Evolutionary conservation across 1,140 invertebrate genomes (phyloP), one percentile per base, ranked within the genome.

Genomic region (Anadara kagoshimensis): DNA sequence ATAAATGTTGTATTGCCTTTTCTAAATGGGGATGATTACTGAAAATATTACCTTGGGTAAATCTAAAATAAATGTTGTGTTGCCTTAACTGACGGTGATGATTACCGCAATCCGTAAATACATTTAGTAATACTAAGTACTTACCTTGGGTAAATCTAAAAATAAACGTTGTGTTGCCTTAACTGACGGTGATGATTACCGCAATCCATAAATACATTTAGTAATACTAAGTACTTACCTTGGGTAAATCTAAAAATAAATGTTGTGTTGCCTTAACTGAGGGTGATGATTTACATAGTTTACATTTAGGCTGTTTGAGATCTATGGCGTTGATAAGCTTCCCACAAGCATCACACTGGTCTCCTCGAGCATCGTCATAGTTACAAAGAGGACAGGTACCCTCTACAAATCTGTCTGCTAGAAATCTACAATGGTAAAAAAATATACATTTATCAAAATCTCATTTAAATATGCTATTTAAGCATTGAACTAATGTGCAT

Each of bases 321-420:
- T 99, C 98, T 0, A 94, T 93, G 0, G 98, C 96, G 90, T 99
- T 99, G 26, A 99, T 94, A 5, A 99, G 91, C 86, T 98, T 97
- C 1, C 97, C 96, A 89, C 98, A 99, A 76, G 94, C 95, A 90
- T 99, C 98, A 89, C 98, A 99, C 88, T 99, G 98, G 91, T 99
- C 98, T 3, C 98, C 98, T 45, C 98, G 91, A 14, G 98, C 98
- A 87, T 97, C 95, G 79, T 95, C 94, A 90, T 96, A 99, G 12
- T 91, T 91, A 90, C 98, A 99, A 84, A 95, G 92, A 0, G 97
- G 98, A 91, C 98, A 99, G 0, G 91, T 96, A n/a, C 98, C 98
- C 90, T 98, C 96, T 8, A 99, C 98, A 91, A 98, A 99, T 67
- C 95, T 91, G 88, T 94, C 94, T 12, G 93, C 92, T 58, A 94